A percentile compares a stretch with the other conserved stretches of the same genome.
These are phyloP conservation scores for Garrulus glandarius DNA, from an alignment of 2,797 vertebrate genomes.

Conservation along the genomic window DNA sequence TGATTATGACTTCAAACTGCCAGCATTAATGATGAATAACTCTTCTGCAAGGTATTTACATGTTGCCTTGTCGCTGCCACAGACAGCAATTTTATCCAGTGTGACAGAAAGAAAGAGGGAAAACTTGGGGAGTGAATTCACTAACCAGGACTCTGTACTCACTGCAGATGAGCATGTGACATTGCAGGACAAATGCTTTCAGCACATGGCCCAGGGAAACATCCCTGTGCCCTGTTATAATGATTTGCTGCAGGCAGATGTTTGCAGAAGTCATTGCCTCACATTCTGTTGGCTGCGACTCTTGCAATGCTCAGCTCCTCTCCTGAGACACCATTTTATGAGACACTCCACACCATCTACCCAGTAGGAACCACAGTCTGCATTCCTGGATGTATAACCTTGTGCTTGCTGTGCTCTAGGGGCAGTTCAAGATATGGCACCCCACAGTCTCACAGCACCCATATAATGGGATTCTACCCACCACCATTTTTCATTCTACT, in stretches of 20 bases:
- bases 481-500: background rate
- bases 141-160: background rate
- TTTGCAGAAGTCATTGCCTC: background rate
- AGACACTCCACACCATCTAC: background rate
- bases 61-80: background rate
- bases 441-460: background rate
- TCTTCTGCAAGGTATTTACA: background rate
- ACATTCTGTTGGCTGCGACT: background rate
- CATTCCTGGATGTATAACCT: background rate
- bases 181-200: background rate
- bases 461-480: background rate
- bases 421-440: background rate
- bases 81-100: background rate
- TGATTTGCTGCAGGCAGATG: background rate
- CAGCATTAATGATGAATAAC: background rate
- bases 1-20: background rate
- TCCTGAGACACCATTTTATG: background rate
- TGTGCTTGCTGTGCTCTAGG: background rate
- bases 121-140: background rate
- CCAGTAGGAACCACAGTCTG: fast-evolving
- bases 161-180: background rate
- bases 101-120: background rate
- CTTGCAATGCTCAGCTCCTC: background rate
- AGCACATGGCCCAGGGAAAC: background rate
- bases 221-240: background rate